Conservation (phyloP, 1,140 invertebrate species). For the Caenorhabditis latens region DNA sequence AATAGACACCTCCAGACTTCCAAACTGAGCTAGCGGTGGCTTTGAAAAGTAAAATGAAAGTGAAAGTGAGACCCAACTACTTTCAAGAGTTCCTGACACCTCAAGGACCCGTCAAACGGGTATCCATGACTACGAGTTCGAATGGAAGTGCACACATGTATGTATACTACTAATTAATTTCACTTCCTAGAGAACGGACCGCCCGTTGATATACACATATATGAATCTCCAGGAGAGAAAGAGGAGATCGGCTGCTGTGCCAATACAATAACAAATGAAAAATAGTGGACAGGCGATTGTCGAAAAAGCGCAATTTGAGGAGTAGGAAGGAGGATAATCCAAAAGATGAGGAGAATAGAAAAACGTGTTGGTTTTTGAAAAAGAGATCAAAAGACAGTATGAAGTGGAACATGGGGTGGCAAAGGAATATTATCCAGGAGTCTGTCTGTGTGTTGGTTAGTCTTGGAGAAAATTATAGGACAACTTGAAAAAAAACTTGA, state of each 20-base stretch:
- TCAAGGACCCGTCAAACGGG: not conserved
- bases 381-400: not conserved
- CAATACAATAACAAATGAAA: constrained; percentile 20
- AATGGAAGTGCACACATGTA: not conserved
- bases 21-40: too few relatives aligned
- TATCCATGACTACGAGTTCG: constrained; percentile 6
- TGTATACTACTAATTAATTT: not conserved
- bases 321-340: not conserved
- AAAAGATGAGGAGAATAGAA: not conserved
- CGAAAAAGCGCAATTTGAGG: not conserved
- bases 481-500: too few relatives aligned
- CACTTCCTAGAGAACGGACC: not conserved
- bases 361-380: not conserved
- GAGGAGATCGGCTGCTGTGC: constrained; percentile 32
- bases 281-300: not conserved
- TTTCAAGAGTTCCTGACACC: not conserved
- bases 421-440: too few relatives aligned
- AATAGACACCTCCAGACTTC: too few relatives aligned
- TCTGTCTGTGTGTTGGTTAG: too few relatives aligned
- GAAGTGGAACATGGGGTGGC: not conserved
- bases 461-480: too few relatives aligned
- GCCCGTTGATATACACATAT: not conserved
- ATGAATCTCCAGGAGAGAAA: not conserved
- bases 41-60: too few relatives aligned
- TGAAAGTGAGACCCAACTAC: not conserved